phyloP scores from a whole-genome alignment of 1,140 invertebrate genomes.

The Adelges cooleyi region DNA sequence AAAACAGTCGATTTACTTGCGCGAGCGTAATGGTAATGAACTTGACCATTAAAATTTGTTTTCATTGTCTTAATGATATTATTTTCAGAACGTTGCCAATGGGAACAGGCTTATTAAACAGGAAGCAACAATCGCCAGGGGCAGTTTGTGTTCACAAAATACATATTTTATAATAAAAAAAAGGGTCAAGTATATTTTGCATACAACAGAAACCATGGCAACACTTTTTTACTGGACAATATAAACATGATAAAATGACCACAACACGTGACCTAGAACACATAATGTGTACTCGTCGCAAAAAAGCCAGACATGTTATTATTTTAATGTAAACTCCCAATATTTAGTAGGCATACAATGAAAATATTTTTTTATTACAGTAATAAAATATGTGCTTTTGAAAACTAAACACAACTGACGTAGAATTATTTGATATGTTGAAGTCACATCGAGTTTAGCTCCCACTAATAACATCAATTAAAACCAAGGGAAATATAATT shows the following conservation, averaged over 20 bases:
- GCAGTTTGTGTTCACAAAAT: background rate
- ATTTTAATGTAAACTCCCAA: too few relatives aligned
- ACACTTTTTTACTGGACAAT: background rate
- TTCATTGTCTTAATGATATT: background rate
- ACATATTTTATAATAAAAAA: background rate
- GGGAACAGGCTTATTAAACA: slow-evolving; percentile 17
- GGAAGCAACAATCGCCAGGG: background rate
- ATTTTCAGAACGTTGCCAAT: slow-evolving; percentile 21
- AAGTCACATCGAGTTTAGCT: too few relatives aligned
- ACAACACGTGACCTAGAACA: slow-evolving; percentile 14
- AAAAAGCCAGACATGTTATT: too few relatives aligned
- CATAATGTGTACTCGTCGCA: too few relatives aligned
- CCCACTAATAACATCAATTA: too few relatives aligned
- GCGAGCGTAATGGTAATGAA: background rate
- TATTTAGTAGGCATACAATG: too few relatives aligned
- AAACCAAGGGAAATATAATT: too few relatives aligned
- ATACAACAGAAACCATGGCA: slow-evolving; percentile 14
- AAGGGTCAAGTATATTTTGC: background rate
- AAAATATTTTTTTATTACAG: too few relatives aligned
- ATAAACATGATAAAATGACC: slow-evolving; percentile 25
- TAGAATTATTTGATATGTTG: too few relatives aligned
- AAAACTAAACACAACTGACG: too few relatives aligned
- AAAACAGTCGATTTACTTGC: background rate
- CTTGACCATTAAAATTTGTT: slow-evolving; percentile 21
- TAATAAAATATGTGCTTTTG: too few relatives aligned